These are phyloP conservation scores for Panurus biarmicus DNA, from an alignment of 2,113 vertebrate genomes.

Conservation along the genomic window DNA sequence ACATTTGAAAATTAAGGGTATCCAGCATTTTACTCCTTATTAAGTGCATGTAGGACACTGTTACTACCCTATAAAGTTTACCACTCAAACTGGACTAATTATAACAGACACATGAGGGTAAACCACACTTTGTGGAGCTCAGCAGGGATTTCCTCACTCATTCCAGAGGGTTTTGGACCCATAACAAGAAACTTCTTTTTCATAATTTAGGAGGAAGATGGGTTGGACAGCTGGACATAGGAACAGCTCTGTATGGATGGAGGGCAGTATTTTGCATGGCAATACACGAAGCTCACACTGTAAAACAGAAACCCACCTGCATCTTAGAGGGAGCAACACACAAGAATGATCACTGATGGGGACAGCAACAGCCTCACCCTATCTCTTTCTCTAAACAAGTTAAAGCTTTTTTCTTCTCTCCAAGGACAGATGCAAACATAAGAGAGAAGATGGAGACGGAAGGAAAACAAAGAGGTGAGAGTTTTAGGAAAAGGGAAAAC, in stretches of 20 bases:
- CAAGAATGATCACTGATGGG: not conserved
- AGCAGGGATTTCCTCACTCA: not conserved
- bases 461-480: not conserved
- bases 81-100: not conserved
- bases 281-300: not conserved
- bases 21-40: not conserved
- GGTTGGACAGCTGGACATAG: not conserved
- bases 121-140: not conserved
- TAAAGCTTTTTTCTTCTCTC: not conserved
- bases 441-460: not conserved
- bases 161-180: not conserved
- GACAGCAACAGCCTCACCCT: not conserved
- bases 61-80: not conserved
- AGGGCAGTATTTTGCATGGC: not conserved
- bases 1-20: not conserved
- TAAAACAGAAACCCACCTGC: not conserved
- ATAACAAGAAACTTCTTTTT: not conserved
- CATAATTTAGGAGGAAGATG: not conserved
- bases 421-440: not conserved
- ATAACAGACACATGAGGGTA: not conserved
- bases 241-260: not conserved
- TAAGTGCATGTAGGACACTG: fast-evolving
- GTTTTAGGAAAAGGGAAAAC: not conserved
- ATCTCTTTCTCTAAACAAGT: not conserved
- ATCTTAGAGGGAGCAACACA: not conserved